Conservation (phyloP, 2,888 invertebrate species). For the Acanthosepion pharaonis region DNA sequence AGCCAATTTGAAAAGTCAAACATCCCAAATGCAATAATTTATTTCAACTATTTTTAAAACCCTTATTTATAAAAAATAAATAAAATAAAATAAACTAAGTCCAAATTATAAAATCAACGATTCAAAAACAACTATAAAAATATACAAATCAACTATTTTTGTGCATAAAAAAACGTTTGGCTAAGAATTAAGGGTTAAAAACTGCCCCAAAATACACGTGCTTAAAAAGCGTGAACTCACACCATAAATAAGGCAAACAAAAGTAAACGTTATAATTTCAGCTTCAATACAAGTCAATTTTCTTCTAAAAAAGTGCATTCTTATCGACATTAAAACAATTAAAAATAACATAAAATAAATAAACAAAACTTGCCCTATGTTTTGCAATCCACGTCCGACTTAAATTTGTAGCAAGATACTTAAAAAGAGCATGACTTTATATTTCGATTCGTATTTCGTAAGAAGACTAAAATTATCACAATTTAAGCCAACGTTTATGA, state of each 20-base stretch:
- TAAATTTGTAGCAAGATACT: background rate
- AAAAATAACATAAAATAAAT: background rate
- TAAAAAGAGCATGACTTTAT: background rate
- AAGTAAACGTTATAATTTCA: background rate
- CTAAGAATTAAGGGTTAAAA: background rate
- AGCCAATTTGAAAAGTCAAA: too few species aligned
- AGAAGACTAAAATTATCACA: background rate
- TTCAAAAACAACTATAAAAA: background rate
- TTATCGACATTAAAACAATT: background rate
- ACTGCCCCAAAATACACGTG: background rate
- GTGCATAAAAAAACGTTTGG: too few species aligned
- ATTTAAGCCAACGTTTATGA: background rate
- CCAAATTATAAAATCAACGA: background rate
- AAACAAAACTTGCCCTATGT: background rate
- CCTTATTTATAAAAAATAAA: too few species aligned
- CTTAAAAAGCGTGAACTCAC: background rate
- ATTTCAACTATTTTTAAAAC: too few species aligned
- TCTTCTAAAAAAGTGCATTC: background rate
- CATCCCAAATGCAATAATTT: too few species aligned
- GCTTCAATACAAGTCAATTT: background rate
- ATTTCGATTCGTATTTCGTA: background rate
- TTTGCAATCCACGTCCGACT: background rate
- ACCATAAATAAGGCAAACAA: background rate
- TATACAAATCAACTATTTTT: too few species aligned
- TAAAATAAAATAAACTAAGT: background rate